phyloP scores from a whole-genome alignment of 2,888 invertebrate species.

The Amblyjoppa proteus region DNA sequence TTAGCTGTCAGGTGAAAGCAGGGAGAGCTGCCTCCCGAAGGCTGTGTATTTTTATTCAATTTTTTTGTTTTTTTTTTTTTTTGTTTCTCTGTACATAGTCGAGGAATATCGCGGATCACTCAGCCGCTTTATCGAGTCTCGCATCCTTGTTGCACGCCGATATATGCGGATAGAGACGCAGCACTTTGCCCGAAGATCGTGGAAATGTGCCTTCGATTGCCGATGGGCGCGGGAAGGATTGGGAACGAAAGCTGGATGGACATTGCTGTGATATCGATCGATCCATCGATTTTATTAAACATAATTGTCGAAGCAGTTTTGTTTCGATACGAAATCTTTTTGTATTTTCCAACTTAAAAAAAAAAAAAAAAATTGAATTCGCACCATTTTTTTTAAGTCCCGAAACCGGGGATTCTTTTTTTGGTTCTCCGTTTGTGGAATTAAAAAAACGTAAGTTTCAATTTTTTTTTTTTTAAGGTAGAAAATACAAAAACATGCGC shows the following conservation, averaged over 20 bases:
- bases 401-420: too few relatives aligned
- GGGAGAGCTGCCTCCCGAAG: constrained; percentile 59
- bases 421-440: too few relatives aligned
- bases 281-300: too few relatives aligned
- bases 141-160: neutral
- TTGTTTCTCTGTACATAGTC: constrained; percentile 1
- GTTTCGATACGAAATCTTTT: too few relatives aligned
- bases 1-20: constrained; percentile 65
- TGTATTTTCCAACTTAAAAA: too few relatives aligned
- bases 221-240: neutral
- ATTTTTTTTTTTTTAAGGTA: too few relatives aligned
- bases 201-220: neutral
- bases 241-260: constrained; percentile 23
- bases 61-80: constrained; percentile 4
- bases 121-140: neutral
- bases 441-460: too few relatives aligned
- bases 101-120: constrained; percentile 20
- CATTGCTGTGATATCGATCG: neutral
- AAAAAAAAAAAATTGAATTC: too few relatives aligned
- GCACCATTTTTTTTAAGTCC: too few relatives aligned
- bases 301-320: too few relatives aligned
- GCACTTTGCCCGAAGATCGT: neutral
- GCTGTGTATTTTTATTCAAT: constrained; percentile 30
- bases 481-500: too few relatives aligned
- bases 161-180: too few relatives aligned